Conservation (phyloP, 1,140 invertebrate species). For the Drosophila navojoa region DNA sequence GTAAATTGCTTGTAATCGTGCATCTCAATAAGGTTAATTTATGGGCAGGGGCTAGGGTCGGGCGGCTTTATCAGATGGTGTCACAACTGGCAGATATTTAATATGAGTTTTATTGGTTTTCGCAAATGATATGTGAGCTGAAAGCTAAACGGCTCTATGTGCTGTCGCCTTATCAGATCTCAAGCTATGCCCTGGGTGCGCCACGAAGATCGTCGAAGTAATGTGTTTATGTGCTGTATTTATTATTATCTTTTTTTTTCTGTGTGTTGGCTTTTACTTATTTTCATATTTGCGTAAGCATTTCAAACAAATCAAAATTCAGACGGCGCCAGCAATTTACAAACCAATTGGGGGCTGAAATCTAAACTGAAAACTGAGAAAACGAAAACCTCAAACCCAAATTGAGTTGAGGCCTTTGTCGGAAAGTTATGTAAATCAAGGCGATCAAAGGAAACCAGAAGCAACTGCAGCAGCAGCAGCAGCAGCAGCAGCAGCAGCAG, state of each 20-base stretch:
- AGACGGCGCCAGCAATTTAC: slow-evolving; percentile 70
- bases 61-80: slow-evolving; percentile 67
- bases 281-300: slow-evolving; percentile 68
- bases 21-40: slow-evolving; percentile 64
- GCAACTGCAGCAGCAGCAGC: slow-evolving; percentile 2
- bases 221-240: background rate
- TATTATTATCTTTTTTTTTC: no score
- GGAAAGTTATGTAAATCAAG: slow-evolving; percentile 71
- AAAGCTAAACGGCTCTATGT: slow-evolving; percentile 22
- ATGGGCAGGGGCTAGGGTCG: slow-evolving; percentile 20
- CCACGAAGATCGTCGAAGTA: slow-evolving; percentile 21
- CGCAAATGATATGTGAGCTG: slow-evolving; percentile 33
- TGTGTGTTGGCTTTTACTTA: slow-evolving; percentile 51
- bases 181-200: slow-evolving; percentile 18
- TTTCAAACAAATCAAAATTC: slow-evolving; percentile 73
- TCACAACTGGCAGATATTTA: slow-evolving; percentile 66
- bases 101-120: slow-evolving; percentile 58
- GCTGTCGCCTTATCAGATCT: slow-evolving; percentile 30
- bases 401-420: slow-evolving; percentile 58
- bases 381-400: slow-evolving; percentile 12
- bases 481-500: background rate
- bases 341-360: slow-evolving; percentile 40
- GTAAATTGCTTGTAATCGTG: slow-evolving; percentile 75
- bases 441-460: slow-evolving; percentile 55
- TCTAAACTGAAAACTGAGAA: background rate